A percentile compares a stretch with the other conserved stretches of the same genome.
Evolutionary conservation across 2,888 invertebrate species (phyloP).

Genomic region (Scaptodrosophila latifasciaeformis): DNA sequence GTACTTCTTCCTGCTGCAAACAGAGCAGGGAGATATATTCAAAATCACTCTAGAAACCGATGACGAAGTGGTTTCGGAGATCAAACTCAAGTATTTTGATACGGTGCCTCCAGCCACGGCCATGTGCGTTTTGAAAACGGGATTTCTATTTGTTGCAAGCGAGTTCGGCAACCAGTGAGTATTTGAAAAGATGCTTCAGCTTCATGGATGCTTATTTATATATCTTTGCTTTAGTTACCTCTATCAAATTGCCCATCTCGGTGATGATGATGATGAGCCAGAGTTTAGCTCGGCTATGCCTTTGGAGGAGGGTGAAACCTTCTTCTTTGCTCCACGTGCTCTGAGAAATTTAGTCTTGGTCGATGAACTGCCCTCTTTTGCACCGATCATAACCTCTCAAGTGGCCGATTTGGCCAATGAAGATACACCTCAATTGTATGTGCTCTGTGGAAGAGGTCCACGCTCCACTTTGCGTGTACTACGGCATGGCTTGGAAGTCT

Average conservation of each 20-base stretch:
- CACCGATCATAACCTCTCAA: slow-evolving; percentile 90
- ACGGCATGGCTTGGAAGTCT: slow-evolving; percentile 97
- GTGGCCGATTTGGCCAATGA: slow-evolving; percentile 97
- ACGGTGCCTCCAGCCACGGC: slow-evolving; percentile 97
- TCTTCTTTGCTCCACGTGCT: slow-evolving; percentile 97
- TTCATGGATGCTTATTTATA: background rate
- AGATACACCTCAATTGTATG: slow-evolving; percentile 98
- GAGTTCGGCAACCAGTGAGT: slow-evolving; percentile 99
- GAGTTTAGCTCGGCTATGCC: slow-evolving; percentile 99
- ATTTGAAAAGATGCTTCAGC: background rate
- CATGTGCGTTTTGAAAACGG: slow-evolving; percentile 98
- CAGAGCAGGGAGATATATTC: slow-evolving; percentile 97
- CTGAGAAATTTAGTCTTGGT: slow-evolving; percentile 96
- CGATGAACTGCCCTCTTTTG: slow-evolving; percentile 96
- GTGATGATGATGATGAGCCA: slow-evolving; percentile 99
- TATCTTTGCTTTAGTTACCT: slow-evolving; percentile 82
- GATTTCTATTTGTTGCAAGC: slow-evolving; percentile 97
- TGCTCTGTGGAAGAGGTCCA: slow-evolving; percentile 96
- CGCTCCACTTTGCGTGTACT: slow-evolving; percentile 94
- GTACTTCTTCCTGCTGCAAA: slow-evolving; percentile 99
- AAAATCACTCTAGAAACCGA: slow-evolving; percentile 97
- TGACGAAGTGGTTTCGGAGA: slow-evolving; percentile 98
- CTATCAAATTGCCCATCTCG: slow-evolving; percentile 99
- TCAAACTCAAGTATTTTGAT: slow-evolving; percentile 99
- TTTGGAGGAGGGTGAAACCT: slow-evolving; percentile 98